Conservation (phyloP, 2,888 invertebrate genomes). For the Strigamia crassipes region DNA sequence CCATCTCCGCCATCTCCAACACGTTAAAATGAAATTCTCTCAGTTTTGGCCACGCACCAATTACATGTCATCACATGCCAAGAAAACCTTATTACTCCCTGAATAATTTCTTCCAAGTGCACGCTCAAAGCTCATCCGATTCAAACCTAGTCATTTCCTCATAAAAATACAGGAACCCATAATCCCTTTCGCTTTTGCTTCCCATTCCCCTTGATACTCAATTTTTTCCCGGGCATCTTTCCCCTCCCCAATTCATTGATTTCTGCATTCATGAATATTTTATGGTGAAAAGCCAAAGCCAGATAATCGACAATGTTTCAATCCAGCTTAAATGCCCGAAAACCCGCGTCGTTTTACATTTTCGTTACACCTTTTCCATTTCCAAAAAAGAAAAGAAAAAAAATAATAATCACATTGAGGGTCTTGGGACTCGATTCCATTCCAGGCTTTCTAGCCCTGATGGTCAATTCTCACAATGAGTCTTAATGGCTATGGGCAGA, state of each 20-base stretch:
- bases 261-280: slow-evolving; percentile 22
- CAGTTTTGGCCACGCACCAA: slow-evolving; percentile 10
- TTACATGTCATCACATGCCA: slow-evolving; percentile 17
- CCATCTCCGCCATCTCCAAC: not conserved
- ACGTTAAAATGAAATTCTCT: not conserved
- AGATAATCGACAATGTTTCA: slow-evolving; percentile 23
- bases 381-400: not conserved
- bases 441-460: too few species aligned
- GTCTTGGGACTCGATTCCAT: too few species aligned
- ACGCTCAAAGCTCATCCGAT: slow-evolving; percentile 23
- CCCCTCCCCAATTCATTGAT: not conserved
- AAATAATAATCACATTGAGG: too few species aligned
- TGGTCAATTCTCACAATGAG: too few species aligned
- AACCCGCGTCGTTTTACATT: not conserved
- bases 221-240: slow-evolving; percentile 10
- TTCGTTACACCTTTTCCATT: too few species aligned
- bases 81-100: slow-evolving; percentile 28
- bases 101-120: slow-evolving; percentile 2
- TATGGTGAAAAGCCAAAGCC: slow-evolving; percentile 26
- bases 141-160: slow-evolving; percentile 26
- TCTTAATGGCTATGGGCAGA: too few species aligned
- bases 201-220: not conserved
- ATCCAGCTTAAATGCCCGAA: slow-evolving; percentile 6
- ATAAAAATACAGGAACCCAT: slow-evolving; percentile 26
- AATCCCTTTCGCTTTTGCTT: slow-evolving; percentile 11